Evolutionary conservation across 2,113 vertebrate genomes (phyloP), one percentile per base, ranked within the genome.

Genomic region (Oryzias woworae): DNA sequence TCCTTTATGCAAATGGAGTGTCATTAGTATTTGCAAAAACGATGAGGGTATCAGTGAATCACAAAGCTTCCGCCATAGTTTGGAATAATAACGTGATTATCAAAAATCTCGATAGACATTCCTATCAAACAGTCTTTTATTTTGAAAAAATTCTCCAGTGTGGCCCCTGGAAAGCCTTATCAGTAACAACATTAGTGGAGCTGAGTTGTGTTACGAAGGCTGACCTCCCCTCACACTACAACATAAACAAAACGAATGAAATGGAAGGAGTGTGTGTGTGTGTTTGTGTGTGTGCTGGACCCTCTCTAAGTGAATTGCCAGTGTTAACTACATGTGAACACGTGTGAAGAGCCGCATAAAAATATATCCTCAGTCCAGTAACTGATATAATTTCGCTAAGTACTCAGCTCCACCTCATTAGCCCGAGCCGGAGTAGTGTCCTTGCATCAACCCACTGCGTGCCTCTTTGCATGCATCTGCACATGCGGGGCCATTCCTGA

Each of bases 1-100:
- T 90, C 87, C 88, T 87, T 71, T 86, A 83, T 88, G 88, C 84
- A 88, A 87, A 90, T 90, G 60, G 48, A 57, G 67, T 78, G 75
- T 87, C 84, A 83, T 87, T 86, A 84, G 82, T 86, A 87, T 87
- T 86, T 86, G 69, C 77, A 66, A 81, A 85, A 83, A 75, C 68
- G 71, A 87, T 50, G 71, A 67, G 82, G 80, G 82, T 83, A 88
- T 87, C 85, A 64, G 71, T 48, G 80, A 80, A 87, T 86, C 77
- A 49, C 58, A 23, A 36, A 59, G 80, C 72, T 53, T 63, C 68
- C 86, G 81, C 80, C 56, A 73, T 49, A 58, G 52, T 16, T 45
- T 80, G 85, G 83, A 87, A 77, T 78, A 79, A 90, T 90, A 73
- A 61, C 62, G 44, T 71, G 52, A 85, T 85, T 87, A 76, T 66